phyloP scores from a whole-genome alignment of 1,140 invertebrate species.

The Ruditapes philippinarum region DNA sequence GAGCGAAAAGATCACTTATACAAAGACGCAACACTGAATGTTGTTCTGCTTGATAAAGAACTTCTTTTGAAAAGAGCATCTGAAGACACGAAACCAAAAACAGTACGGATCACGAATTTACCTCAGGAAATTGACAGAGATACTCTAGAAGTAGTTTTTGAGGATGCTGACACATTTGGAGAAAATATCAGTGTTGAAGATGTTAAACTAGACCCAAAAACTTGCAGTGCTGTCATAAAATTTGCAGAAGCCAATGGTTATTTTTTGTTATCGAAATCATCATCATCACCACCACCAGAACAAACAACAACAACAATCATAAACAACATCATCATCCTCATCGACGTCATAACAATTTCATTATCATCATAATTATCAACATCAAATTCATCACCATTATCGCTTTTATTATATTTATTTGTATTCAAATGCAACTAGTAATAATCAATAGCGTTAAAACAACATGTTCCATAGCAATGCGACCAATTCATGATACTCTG shows the following conservation, averaged over 20 bases:
- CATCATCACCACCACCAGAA: too few relatives aligned
- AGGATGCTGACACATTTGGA: neutral
- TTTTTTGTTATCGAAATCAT: too few relatives aligned
- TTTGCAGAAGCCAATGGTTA: neutral
- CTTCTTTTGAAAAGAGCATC: neutral
- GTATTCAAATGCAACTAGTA: too few relatives aligned
- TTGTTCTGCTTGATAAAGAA: neutral
- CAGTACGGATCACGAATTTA: neutral
- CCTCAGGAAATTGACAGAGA: neutral
- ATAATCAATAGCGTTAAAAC: too few relatives aligned
- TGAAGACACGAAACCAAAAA: neutral
- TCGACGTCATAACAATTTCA: too few relatives aligned
- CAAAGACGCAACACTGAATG: neutral
- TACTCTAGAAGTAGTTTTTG: neutral
- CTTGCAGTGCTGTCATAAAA: neutral
- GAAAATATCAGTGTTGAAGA: neutral
- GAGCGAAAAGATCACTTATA: neutral
- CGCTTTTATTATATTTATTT: too few relatives aligned
- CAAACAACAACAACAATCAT: too few relatives aligned
- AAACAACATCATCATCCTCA: too few relatives aligned
- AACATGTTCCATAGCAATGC: too few relatives aligned
- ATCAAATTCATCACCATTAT: too few relatives aligned
- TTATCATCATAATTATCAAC: too few relatives aligned
- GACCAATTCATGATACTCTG: too few relatives aligned
- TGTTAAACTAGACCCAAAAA: neutral